These are phyloP conservation scores for Lanius ludovicianus DNA, from an alignment of 2,113 vertebrate genomes.

Conservation along the genomic window DNA sequence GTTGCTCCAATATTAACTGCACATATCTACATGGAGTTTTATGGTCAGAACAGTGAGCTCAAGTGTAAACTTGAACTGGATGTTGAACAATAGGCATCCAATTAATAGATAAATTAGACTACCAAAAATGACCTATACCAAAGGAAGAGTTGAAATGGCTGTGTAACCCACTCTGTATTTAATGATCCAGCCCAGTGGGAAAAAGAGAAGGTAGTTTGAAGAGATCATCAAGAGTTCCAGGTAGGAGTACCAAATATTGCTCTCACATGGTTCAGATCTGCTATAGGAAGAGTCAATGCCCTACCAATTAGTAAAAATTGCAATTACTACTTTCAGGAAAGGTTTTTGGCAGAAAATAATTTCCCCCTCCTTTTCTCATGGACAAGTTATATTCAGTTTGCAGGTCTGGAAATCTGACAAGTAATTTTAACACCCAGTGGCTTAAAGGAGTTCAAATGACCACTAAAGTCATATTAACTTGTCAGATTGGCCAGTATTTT, in stretches of 20 bases:
- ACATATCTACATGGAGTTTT: not conserved
- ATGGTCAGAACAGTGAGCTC: not conserved
- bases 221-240: not conserved
- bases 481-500: slow-evolving; percentile 84
- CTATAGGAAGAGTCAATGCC: slow-evolving; percentile 21
- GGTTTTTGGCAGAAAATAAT: slow-evolving; percentile 48
- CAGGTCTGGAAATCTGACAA: slow-evolving; percentile 75
- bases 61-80: not conserved
- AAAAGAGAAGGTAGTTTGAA: not conserved
- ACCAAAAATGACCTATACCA: not conserved
- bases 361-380: not conserved
- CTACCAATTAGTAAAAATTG: slow-evolving; percentile 59
- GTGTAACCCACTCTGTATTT: not conserved
- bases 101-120: not conserved
- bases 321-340: slow-evolving; percentile 47
- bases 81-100: not conserved
- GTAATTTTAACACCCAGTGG: slow-evolving; percentile 76
- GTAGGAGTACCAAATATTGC: not conserved
- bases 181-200: not conserved
- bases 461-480: slow-evolving; percentile 81
- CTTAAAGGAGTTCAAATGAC: slow-evolving; percentile 83
- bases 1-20: not conserved
- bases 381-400: slow-evolving; percentile 39
- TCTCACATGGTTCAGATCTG: not conserved
- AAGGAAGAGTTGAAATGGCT: not conserved